These are phyloP conservation scores for Allygus modestus DNA, from an alignment of 2,888 invertebrate species.

Conservation along the genomic window DNA sequence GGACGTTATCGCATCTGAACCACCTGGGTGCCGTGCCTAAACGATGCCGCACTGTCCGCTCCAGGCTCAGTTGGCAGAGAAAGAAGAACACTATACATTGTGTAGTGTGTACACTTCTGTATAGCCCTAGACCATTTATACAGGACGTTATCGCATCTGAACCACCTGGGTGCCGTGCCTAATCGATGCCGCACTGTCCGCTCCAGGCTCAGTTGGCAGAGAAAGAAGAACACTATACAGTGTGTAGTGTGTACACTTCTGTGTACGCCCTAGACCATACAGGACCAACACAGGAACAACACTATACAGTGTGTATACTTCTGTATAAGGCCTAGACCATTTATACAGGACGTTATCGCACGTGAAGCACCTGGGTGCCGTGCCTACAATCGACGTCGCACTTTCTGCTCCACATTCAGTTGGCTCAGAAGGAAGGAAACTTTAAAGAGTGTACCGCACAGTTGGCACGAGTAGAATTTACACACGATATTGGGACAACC, in stretches of 20 bases:
- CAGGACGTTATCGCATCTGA: conserved; percentile 5
- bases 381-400: background rate
- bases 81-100: background rate
- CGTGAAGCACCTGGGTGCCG: conserved; percentile 5
- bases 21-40: conserved; percentile 33
- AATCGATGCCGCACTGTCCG: background rate
- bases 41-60: conserved; percentile 6
- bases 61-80: background rate
- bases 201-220: background rate
- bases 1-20: conserved; percentile 29
- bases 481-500: too few species aligned
- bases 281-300: background rate
- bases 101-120: too few species aligned
- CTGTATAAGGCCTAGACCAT: background rate
- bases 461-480: too few species aligned
- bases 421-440: background rate
- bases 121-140: background rate
- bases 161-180: conserved; percentile 26
- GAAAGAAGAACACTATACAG: background rate
- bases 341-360: conserved; percentile 7
- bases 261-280: background rate
- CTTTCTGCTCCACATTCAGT: background rate
- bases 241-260: too few species aligned
- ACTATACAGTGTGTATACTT: background rate
- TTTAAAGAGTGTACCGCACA: background rate